phyloP scores from a whole-genome alignment of 2,888 invertebrate genomes.

The Argyresthia albistria region DNA sequence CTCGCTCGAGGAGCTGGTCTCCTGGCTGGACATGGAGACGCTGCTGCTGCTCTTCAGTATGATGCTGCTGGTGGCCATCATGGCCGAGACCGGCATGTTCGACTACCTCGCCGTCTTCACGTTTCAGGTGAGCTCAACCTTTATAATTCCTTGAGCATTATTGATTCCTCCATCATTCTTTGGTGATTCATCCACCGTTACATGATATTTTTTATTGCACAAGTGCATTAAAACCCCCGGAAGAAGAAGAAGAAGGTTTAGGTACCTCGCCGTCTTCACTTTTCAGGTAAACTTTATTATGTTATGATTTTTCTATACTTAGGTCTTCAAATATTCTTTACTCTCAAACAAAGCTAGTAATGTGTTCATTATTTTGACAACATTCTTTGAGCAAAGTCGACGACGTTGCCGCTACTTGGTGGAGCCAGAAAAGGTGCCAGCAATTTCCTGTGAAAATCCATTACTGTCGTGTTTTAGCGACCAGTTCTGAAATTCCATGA shows the following conservation, averaged over 20 bases:
- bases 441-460: too few species aligned
- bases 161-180: not conserved
- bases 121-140: constrained; percentile 72
- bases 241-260: too few species aligned
- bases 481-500: too few species aligned
- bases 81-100: constrained; percentile 91
- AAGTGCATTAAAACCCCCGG: too few species aligned
- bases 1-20: constrained; percentile 79
- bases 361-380: too few species aligned
- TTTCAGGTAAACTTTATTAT: constrained; percentile 79
- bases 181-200: not conserved
- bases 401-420: too few species aligned
- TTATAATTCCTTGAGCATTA: not conserved
- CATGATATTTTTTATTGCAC: not conserved
- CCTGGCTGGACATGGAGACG: constrained; percentile 90
- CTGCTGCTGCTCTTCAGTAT: constrained; percentile 87
- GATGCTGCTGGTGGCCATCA: constrained; percentile 90
- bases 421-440: too few species aligned
- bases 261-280: constrained; percentile 84
- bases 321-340: too few species aligned
- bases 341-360: too few species aligned
- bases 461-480: too few species aligned
- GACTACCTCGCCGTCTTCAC: constrained; percentile 87
- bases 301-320: too few species aligned
- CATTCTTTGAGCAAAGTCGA: too few species aligned